Evolutionary conservation across 2,797 vertebrate genomes (phyloP).

Genomic region (Crocidura indochinensis): DNA sequence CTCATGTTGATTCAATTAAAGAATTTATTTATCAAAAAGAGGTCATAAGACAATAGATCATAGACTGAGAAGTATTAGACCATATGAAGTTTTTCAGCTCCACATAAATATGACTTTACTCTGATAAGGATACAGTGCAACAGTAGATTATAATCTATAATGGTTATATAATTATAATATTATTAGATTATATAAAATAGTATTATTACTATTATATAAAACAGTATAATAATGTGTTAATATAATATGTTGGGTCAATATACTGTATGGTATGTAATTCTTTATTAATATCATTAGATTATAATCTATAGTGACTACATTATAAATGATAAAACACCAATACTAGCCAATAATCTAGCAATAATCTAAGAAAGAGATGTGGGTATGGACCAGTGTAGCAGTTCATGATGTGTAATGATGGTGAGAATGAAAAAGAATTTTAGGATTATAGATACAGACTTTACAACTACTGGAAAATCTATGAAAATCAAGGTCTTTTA

Average conservation of each 20-base stretch:
- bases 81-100: neutral
- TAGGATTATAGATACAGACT: neutral
- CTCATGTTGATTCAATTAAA: no score
- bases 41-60: neutral
- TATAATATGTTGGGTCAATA: no score
- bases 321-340: neutral
- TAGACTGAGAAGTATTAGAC: neutral
- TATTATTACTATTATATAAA: no score
- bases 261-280: no score
- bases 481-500: neutral
- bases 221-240: no score
- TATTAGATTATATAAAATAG: no score
- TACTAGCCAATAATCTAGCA: neutral
- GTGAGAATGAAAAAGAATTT: neutral
- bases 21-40: no score
- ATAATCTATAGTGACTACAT: neutral
- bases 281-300: no score
- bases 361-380: constrained; percentile 7
- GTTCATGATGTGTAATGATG: no score
- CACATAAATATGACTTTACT: neutral
- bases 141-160: no score
- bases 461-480: neutral
- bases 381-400: neutral
- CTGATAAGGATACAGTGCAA: neutral
- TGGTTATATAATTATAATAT: no score